phyloP scores from a whole-genome alignment of 1,140 invertebrate genomes.

The Drosophila subobscura region DNA sequence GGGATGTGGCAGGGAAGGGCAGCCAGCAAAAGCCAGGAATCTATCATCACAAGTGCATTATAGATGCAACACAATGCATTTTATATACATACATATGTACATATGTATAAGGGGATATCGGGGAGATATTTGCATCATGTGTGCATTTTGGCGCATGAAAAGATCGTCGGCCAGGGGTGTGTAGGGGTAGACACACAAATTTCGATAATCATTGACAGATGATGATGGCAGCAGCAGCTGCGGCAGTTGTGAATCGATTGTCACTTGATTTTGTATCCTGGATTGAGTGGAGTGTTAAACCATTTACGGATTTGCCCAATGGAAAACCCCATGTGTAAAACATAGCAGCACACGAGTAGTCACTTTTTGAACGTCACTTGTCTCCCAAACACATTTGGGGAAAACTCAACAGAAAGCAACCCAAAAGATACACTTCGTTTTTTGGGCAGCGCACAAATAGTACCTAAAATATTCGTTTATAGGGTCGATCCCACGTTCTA shows the following conservation, averaged over 20 bases:
- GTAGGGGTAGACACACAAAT: conserved; percentile 4
- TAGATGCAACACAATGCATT: conserved; percentile 44
- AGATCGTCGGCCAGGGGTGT: background rate
- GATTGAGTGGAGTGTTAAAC: too few relatives aligned
- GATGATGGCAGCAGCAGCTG: background rate
- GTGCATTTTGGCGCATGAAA: background rate
- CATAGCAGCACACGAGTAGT: too few relatives aligned
- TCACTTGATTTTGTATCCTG: too few relatives aligned
- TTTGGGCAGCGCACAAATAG: too few relatives aligned
- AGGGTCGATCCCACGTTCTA: too few relatives aligned
- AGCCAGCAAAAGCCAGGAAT: conserved; percentile 22
- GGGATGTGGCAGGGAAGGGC: conserved; percentile 1
- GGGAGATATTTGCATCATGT: conserved; percentile 5
- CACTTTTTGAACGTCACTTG: too few relatives aligned
- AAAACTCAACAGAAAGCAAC: too few relatives aligned
- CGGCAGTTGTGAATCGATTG: background rate
- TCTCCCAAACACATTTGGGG: too few relatives aligned
- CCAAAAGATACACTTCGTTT: too few relatives aligned
- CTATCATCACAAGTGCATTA: conserved; percentile 48
- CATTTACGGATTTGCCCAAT: too few relatives aligned
- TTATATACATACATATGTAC: conserved; percentile 4
- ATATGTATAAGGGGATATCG: background rate
- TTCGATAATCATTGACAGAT: conserved; percentile 28
- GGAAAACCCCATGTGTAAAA: too few relatives aligned
- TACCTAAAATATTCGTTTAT: too few relatives aligned